A percentile compares a stretch with the other conserved stretches of the same genome.
phyloP scores from a whole-genome alignment of 2,888 invertebrate species.

The Cephus runcator region DNA sequence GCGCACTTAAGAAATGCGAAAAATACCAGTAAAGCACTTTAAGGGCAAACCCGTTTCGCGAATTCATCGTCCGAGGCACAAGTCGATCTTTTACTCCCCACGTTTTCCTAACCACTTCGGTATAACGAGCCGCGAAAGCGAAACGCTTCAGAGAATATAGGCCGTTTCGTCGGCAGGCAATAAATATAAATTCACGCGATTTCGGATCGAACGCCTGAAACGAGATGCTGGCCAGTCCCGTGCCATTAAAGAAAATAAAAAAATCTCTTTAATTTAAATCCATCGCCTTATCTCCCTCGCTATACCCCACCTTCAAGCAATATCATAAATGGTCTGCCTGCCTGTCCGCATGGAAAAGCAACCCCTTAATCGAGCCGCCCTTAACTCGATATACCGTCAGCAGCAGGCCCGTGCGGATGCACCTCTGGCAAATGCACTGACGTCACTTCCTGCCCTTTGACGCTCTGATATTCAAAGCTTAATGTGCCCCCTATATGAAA shows the following conservation, averaged over 20 bases:
- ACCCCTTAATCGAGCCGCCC: background rate
- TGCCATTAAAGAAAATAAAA: background rate
- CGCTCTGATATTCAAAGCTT: slow-evolving; percentile 1
- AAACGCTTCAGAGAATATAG: background rate
- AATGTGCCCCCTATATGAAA: background rate
- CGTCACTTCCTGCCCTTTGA: slow-evolving; percentile 6
- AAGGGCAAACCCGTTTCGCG: background rate
- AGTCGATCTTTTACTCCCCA: background rate
- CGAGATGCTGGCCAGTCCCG: background rate
- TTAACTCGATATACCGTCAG: background rate
- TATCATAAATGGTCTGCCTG: background rate
- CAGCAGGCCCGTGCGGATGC: background rate
- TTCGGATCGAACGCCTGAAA: background rate
- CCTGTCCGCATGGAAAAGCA: background rate
- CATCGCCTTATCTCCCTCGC: background rate
- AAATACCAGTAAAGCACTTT: background rate
- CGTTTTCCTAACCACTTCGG: background rate
- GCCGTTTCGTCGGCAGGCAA: background rate
- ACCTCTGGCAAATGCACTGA: background rate
- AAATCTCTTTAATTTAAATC: background rate
- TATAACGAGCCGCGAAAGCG: background rate
- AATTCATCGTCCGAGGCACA: background rate
- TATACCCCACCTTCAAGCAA: background rate
- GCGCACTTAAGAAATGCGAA: too few relatives aligned
- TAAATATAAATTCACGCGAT: background rate